phyloP scores from a whole-genome alignment of 2,113 vertebrate genomes.

The Daphoenositta chrysoptera region DNA sequence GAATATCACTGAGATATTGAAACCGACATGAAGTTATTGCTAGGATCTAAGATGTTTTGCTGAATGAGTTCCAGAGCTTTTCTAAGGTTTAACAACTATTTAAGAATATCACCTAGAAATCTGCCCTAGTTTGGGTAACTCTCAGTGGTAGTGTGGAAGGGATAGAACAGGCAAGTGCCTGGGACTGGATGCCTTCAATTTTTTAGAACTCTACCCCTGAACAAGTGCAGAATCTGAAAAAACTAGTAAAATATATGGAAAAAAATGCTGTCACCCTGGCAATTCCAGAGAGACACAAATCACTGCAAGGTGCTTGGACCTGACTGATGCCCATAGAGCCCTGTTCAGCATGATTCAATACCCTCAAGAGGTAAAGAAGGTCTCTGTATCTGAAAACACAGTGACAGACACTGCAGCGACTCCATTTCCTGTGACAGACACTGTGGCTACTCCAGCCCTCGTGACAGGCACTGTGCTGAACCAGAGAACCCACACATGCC shows the following conservation, averaged over 20 bases:
- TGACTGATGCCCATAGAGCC: not conserved
- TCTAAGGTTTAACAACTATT: not conserved
- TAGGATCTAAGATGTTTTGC: not conserved
- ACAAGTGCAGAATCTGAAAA: not conserved
- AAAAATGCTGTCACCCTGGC: not conserved
- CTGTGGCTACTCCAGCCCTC: not conserved
- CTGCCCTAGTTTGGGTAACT: not conserved
- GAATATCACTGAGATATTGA: not conserved
- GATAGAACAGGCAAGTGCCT: not conserved
- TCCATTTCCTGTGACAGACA: not conserved
- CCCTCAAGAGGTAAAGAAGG: not conserved
- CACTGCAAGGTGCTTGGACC: not conserved
- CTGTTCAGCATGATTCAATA: not conserved
- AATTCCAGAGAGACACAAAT: not conserved
- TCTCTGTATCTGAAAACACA: not conserved
- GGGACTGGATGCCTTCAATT: not conserved
- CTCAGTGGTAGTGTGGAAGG: not conserved
- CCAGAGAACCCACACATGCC: not conserved
- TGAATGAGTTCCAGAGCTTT: not conserved
- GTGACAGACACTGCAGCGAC: not conserved
- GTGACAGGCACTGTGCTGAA: fast-evolving
- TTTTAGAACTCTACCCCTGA: not conserved
- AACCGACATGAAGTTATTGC: not conserved
- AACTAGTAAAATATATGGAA: not conserved
- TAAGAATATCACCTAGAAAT: not conserved